Evolutionary conservation across 2,797 vertebrate genomes (phyloP), one percentile per base, ranked within the genome.

Genomic region (Mionectes olivaceus): DNA sequence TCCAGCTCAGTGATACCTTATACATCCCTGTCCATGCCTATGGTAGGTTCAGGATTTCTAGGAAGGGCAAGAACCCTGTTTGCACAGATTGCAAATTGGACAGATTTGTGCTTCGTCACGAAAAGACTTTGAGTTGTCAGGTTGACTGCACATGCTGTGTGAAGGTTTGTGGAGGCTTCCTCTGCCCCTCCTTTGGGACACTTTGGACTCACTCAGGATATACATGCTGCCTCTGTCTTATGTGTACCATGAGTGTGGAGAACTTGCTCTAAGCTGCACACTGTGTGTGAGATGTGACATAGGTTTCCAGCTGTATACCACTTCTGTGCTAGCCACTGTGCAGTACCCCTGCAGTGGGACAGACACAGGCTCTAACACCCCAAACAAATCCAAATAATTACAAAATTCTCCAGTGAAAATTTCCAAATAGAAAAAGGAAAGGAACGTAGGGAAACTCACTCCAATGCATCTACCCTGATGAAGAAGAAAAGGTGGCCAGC

Each of bases 301-400:
- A 21, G 2, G 0, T 56, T 61, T 77, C 35, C 85, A 78, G 10
- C 23, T 65, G 23, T 33, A 5, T 0, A 0, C 8, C n/a, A 8
- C 9, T 70, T 37, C 70, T 39, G 7, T 55, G 30, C 47, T 44
- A 49, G 35, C 14, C 4, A 2, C n/a, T 47, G 8, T 41, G 41
- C 33, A 43, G 19, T 32, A 47, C 33, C 65, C 12, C 47, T 77
- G 13, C 19, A 43, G 27, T 7, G 22, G 46, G 16, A 76, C 24
- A 50, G 19, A 13, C 32, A 24, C 0, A 2, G 24, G 14, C 30
- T 12, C 10, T 37, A 47, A 1, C 16, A 43, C 28, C n/a, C n/a
- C 37, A 25, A 47, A 75, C 1, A 89, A 49, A 52, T 52, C 30
- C 1, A 2, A 77, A 24, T 65, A 50, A 63, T 76, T 69, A 33